These are phyloP conservation scores for Natator depressus DNA, from an alignment of 2,113 vertebrate species.

Conservation along the genomic window DNA sequence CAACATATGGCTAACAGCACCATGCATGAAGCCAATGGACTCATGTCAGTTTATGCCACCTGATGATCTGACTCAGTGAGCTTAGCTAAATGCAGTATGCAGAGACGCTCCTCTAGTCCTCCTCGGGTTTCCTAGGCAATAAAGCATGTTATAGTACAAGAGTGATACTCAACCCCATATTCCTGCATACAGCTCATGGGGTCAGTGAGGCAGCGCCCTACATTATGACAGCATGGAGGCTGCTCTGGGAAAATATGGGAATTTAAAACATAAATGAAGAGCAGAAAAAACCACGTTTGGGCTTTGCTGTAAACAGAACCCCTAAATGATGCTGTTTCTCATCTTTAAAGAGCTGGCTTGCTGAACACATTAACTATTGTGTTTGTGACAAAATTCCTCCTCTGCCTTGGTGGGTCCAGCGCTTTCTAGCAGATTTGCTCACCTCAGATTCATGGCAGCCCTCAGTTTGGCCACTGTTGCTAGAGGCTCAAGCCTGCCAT, in stretches of 20 bases:
- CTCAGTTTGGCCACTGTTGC: no score
- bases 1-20: not conserved
- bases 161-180: not conserved
- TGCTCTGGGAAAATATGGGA: not conserved
- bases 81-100: no score
- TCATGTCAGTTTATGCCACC: not conserved
- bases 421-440: no score
- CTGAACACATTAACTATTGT: not conserved
- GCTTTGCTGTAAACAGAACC: not conserved
- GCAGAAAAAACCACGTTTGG: not conserved
- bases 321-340: not conserved
- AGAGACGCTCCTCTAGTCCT: not conserved
- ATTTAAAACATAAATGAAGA: not conserved
- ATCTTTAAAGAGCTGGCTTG: not conserved
- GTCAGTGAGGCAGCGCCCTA: not conserved
- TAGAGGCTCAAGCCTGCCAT: no score
- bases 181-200: not conserved
- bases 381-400: no score
- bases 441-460: no score
- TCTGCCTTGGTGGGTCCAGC: no score
- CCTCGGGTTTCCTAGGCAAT: not conserved
- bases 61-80: not conserved
- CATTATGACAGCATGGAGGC: not conserved
- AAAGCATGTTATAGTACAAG: not conserved
- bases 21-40: not conserved